Conservation (phyloP, 2,113 vertebrate species). For the Neogale vison region DNA sequence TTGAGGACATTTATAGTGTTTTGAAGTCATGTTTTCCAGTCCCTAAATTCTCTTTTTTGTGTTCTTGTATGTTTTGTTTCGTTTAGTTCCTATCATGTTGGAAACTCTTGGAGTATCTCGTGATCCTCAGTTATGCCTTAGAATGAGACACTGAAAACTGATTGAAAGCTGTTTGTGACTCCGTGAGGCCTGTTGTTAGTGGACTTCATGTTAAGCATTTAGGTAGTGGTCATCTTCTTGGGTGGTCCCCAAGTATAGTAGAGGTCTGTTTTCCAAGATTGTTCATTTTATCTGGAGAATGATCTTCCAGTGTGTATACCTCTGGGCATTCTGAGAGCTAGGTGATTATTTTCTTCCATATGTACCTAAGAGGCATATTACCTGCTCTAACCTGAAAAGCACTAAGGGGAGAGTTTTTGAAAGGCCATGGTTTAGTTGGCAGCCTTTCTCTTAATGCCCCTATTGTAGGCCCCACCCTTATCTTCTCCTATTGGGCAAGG, state of each 20-base stretch:
- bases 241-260: not conserved
- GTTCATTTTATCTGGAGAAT: constrained; percentile 8
- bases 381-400: not conserved
- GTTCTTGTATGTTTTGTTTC: not conserved
- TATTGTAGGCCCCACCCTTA: not conserved
- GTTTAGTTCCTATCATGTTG: not conserved
- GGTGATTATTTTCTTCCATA: not conserved
- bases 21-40: constrained; percentile 5
- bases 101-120: not conserved
- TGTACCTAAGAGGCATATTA: not conserved
- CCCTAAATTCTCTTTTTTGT: not conserved
- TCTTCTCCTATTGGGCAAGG: not conserved
- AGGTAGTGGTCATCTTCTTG: not conserved
- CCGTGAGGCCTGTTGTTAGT: not conserved
- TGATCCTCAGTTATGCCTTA: not conserved
- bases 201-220: not conserved
- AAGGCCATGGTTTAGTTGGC: not conserved
- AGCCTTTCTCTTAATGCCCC: not conserved
- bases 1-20: not conserved
- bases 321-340: constrained; percentile 19
- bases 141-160: not conserved
- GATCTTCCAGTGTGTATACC: not conserved
- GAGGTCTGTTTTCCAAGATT: not conserved
- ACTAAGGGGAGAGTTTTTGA: not conserved
- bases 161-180: not conserved